Evolutionary conservation across 2,797 vertebrate genomes (phyloP), one percentile per base, ranked within the genome.

Genomic region (Protosalanx chinensis): DNA sequence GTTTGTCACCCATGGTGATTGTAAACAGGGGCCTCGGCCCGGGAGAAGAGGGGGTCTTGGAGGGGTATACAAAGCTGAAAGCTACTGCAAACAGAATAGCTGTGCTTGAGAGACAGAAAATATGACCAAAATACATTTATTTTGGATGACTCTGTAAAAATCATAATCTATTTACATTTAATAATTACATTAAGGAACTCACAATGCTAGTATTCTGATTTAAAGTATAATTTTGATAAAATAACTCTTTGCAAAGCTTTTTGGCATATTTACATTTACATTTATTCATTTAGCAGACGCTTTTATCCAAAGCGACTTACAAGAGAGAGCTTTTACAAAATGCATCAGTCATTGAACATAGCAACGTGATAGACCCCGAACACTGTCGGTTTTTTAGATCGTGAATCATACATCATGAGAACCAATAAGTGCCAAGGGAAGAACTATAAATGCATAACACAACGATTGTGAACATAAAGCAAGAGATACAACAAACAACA

Each of bases 21-120:
- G 88, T 93, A 93, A 94, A 95, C 93, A 92, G 83, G 84, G 84
- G 81, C 82, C 88, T 84, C 76, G 82, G 79, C 75, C 75, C 73
- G 76, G 58, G 70, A 66, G 62, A 30, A 60, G 68, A 69, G 70
- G 74, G 67, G 81, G 78, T 72, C 71, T 68, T 75, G 76, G 83
- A 30, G 53, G 37, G 69, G 75, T 33, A 30, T 5, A 56, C 51
- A 56, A 29, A 33, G 18, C 37, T 64, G 20, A 49, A 15, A 20
- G 8, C 46, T 51, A 18, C 64, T 51, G 6, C 10, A 30, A 29
- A 33, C n/a, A 27, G 41, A 5, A 46, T 8, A 27, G 32, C 49
- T 16, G 30, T 67, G 18, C 49, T 56, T 32, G 37, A 29, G 20
- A 29, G 37, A n/a, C 23, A 13, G 8, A 33, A 33, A 57, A 67